Evolutionary conservation across 2,888 invertebrate genomes (phyloP), one percentile per base, ranked within the genome.

Genomic region (Seladonia tumulorum): DNA sequence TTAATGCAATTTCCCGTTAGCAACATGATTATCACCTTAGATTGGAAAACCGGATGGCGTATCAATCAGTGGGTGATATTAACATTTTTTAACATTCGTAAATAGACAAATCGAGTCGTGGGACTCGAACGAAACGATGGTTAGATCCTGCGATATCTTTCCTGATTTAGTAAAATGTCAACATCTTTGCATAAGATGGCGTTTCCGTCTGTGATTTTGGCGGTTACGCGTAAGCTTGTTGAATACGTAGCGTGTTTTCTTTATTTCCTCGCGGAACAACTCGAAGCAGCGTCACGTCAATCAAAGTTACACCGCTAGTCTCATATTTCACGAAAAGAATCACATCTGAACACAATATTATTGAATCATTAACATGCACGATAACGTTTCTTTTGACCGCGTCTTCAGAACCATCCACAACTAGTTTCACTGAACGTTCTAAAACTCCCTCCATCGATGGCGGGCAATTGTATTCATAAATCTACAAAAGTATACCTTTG

Each of bases 101-200:
- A 81, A 74, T 35, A 76, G n/a, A 77, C 29, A 63, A 83, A 76
- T 83, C 76, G 77, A 87, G 83, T 72, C 81, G 45, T 71, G 39
- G 45, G 76, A 83, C 76, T 66, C 87, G 78, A 83, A 81, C 71
- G 79, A 83, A 70, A 81, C 74, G 81, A 42, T 60, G 47, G 76
- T 87, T 81, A 76, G 71, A 63, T 63, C 63, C 35, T 63, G 29
- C 35, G 74, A 76, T 72, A 76, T 76, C 76, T 82, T 80, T 73
- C 70, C 66, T 35, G 70, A 85, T 82, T 86, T 83, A 84, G 79
- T 85, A 90, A 92, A 92, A 92, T 93, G 93, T 94, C 94, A 94
- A 94, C 94, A 94, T 93, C 89, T 87, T 88, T 91, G 90, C 90
- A 90, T 91, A 94, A 94, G 93, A 94, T 94, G 94, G 94, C 94